Evolutionary conservation across 1,140 invertebrate species (phyloP).

Genomic region (Drosophila ficusphila): DNA sequence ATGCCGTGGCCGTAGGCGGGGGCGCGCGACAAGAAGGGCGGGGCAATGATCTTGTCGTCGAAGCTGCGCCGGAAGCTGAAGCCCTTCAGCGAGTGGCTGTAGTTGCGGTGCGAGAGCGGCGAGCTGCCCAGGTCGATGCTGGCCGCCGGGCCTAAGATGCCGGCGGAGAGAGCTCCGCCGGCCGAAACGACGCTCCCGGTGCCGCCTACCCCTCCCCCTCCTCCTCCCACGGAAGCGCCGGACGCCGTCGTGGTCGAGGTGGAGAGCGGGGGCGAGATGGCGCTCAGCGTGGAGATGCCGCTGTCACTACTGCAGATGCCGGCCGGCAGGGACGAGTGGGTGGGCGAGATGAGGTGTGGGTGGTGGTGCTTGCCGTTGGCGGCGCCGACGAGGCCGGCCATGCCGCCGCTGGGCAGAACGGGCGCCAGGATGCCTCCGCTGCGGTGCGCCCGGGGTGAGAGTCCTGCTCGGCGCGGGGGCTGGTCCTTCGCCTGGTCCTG

Average conservation of each 20-base stretch:
- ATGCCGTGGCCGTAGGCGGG: constrained; percentile 47
- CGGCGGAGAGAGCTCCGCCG: constrained; percentile 29
- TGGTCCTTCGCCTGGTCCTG: constrained; percentile 8
- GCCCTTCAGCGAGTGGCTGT: constrained; percentile 72
- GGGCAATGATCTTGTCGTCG: constrained; percentile 78
- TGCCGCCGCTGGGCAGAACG: constrained; percentile 73
- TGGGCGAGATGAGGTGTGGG: constrained; percentile 68
- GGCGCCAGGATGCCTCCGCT: constrained; percentile 72
- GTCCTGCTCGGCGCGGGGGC: constrained; percentile 4
- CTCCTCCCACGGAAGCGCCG: no score
- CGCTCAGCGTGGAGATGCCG: constrained; percentile 74
- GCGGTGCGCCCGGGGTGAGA: background rate
- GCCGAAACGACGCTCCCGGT: constrained; percentile 32
- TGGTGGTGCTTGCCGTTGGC: constrained; percentile 60
- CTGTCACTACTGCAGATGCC: constrained; percentile 79
- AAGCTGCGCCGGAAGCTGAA: constrained; percentile 81
- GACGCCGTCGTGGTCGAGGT: constrained; percentile 50
- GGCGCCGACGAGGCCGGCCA: constrained; percentile 63
- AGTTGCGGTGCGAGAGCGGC: constrained; percentile 78
- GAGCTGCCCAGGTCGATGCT: constrained; percentile 81
- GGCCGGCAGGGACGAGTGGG: constrained; percentile 65
- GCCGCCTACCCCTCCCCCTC: constrained; percentile 12
- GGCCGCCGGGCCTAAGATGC: constrained; percentile 70
- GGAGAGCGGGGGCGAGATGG: constrained; percentile 77
- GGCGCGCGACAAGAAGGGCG: constrained; percentile 48